Evolutionary conservation across 1,140 invertebrate genomes (phyloP).

Genomic region (Drosophila suzukii): DNA sequence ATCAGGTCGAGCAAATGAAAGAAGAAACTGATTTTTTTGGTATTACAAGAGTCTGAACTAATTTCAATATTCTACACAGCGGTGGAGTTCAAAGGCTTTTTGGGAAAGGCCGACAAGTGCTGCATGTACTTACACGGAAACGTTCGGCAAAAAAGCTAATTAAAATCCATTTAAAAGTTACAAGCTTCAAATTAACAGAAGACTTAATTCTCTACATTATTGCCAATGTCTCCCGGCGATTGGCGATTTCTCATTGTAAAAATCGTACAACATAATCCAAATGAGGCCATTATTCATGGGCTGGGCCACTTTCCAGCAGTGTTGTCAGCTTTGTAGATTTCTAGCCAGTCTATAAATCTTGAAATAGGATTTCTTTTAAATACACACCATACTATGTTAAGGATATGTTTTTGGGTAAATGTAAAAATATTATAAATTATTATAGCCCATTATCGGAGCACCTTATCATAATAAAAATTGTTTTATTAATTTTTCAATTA

Average conservation of each 20-base stretch:
- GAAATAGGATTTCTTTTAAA: neutral
- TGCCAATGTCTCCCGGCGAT: constrained; percentile 49
- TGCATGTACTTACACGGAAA: constrained; percentile 34
- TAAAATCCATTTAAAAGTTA: constrained; percentile 70
- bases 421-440: no score
- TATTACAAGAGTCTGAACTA: constrained; percentile 61
- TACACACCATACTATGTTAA: no score
- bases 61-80: constrained; percentile 69
- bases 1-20: constrained; percentile 36
- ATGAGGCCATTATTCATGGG: constrained; percentile 62
- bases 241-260: constrained; percentile 62
- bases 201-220: constrained; percentile 53
- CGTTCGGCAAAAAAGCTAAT: constrained; percentile 55
- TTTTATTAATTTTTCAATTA: no score
- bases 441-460: no score
- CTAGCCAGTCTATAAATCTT: neutral
- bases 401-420: no score
- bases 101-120: constrained; percentile 51
- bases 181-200: constrained; percentile 54
- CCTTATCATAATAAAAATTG: neutral
- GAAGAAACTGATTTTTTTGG: constrained; percentile 9
- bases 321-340: neutral
- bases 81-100: constrained; percentile 59
- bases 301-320: constrained; percentile 16
- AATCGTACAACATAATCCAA: constrained; percentile 75